phyloP scores from a whole-genome alignment of 2,888 invertebrate species.

The Clusia tigrina region DNA sequence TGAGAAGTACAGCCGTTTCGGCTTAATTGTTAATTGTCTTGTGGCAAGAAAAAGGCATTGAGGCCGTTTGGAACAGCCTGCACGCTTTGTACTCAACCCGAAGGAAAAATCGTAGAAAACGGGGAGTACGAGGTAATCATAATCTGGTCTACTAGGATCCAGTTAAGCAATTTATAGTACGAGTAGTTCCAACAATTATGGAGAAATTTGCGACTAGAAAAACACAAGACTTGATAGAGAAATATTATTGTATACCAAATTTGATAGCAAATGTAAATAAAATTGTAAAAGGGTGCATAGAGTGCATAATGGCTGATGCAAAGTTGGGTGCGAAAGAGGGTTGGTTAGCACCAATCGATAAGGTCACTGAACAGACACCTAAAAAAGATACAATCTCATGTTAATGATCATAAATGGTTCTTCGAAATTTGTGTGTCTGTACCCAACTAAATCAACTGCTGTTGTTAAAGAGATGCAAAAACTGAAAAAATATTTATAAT shows the following conservation, averaged over 20 bases:
- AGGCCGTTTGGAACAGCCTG: too few species aligned
- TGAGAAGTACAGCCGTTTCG: too few species aligned
- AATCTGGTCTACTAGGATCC: too few species aligned
- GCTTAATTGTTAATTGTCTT: too few species aligned
- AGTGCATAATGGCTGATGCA: slow-evolving; percentile 34
- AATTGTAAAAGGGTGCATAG: slow-evolving; percentile 22
- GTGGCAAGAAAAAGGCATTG: too few species aligned
- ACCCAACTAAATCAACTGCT: slow-evolving; percentile 43
- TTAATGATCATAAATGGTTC: slow-evolving; percentile 50
- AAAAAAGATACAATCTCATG: slow-evolving; percentile 50
- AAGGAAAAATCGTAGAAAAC: too few species aligned
- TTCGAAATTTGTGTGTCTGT: slow-evolving; percentile 54
- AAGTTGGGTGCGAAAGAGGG: slow-evolving; percentile 52
- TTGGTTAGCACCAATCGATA: slow-evolving; percentile 46
- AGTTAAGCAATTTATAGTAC: too few species aligned
- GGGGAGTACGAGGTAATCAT: too few species aligned
- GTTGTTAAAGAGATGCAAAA: slow-evolving; percentile 47
- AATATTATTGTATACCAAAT: slow-evolving; percentile 43
- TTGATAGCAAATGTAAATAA: slow-evolving; percentile 11
- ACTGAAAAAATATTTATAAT: too few species aligned
- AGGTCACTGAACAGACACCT: slow-evolving; percentile 41
- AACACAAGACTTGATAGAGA: slow-evolving; percentile 38
- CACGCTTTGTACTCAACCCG: too few species aligned
- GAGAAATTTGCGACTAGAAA: slow-evolving; percentile 48
- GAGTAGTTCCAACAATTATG: too few species aligned